Conservation (phyloP, 2,888 invertebrate species). For the Acleris cristana region DNA sequence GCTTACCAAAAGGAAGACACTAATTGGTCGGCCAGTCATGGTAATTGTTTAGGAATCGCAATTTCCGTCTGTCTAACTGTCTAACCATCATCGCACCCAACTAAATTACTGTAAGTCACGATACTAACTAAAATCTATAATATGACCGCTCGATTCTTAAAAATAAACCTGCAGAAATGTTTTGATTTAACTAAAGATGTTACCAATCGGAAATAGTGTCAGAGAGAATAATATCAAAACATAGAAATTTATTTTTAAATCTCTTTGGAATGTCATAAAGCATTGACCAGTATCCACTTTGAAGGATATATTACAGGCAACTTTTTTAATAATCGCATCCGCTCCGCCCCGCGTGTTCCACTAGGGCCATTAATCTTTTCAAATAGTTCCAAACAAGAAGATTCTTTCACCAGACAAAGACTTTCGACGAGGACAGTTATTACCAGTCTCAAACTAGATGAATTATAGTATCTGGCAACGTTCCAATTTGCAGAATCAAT, state of each 20-base stretch:
- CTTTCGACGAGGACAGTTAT: slow-evolving; percentile 1
- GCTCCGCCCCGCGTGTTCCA: not conserved
- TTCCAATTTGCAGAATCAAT: slow-evolving; percentile 25
- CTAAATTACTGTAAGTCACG: slow-evolving; percentile 11
- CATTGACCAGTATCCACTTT: too few relatives aligned
- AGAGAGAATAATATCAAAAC: too few relatives aligned
- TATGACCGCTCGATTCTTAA: not conserved
- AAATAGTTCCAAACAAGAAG: slow-evolving; percentile 12
- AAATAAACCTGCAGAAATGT: too few relatives aligned
- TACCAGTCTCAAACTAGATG: not conserved
- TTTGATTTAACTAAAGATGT: too few relatives aligned
- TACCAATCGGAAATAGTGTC: too few relatives aligned
- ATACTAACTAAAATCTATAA: not conserved
- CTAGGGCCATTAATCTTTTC: not conserved
- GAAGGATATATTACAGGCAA: too few relatives aligned
- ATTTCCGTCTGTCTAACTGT: slow-evolving; percentile 22
- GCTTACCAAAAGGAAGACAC: slow-evolving; percentile 26
- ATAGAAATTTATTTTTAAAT: too few relatives aligned
- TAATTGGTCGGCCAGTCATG: slow-evolving; percentile 20
- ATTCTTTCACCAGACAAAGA: slow-evolving; percentile 2
- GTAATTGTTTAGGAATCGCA: slow-evolving; percentile 30
- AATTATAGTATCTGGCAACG: slow-evolving; percentile 16
- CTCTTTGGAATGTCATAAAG: too few relatives aligned
- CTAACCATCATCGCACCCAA: slow-evolving; percentile 5
- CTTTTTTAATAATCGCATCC: too few relatives aligned